Base-by-base conservation (phyloP, 1,140 invertebrate genomes). In the Temnothorax nylanderi region DNA sequence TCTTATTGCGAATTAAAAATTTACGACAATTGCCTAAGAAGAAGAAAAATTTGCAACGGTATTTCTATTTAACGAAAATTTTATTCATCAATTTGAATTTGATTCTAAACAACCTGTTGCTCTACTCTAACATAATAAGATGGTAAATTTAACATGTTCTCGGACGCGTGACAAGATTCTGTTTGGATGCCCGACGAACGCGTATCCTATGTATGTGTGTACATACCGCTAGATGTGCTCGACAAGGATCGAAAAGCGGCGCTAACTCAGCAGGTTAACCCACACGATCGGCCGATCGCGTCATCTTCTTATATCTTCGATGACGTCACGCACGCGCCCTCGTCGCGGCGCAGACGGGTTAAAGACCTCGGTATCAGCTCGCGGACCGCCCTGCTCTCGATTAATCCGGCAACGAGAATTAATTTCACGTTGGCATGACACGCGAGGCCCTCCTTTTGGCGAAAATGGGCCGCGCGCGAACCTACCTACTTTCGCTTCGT, bases 251-350 rank as follows among this genome's bases (percentile, higher is more conserved):
- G 87, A 90, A 90, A 85, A 88, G 65, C 87, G 88, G 81, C 87
- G 77, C 88, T 88, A 91, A 89, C 85, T 56, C 88, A 65, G 82
- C 90, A 91, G 88, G 87, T 91, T 86, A 91, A 84, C 90, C 90
- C 90, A 91, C 90, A 91, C 89, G 85, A 90, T 90, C 82, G 71
- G 54, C 87, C 82, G 89, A 90, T 91, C 85, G 90, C 90, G 88
- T 91, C 90, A 91, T 91, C 90, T 91, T 89, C 88, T 82, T 91
- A 56, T 91, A 89, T 74, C 82, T 67, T 54, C 65, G 90, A 91
- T 91, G 89, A 91, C 90, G 85, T 91, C 90, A 91, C 77, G 64
- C 80, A 56, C 32, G 65, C 49, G 71, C 58, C 54, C 51, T 58
- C 49, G 51, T 76, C 84, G 41, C 64, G 41, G 10, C 3, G 11